Evolutionary conservation across 2,888 invertebrate genomes (phyloP).

Genomic region (Resseliella maxima): DNA sequence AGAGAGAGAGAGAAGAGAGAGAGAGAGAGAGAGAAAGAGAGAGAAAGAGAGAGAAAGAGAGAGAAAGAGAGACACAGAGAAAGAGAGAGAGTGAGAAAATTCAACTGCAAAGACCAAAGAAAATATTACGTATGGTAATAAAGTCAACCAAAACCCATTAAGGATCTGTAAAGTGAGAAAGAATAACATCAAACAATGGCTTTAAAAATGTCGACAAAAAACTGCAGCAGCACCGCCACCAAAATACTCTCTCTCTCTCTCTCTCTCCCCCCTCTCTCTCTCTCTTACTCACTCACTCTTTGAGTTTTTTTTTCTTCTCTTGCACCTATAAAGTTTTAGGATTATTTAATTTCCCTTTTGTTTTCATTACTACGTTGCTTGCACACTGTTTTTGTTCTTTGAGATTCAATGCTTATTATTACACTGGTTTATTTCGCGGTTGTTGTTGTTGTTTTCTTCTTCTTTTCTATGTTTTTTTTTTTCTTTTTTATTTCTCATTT

Average conservation of each 20-base stretch:
- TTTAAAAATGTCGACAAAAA: not conserved
- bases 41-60: too few relatives aligned
- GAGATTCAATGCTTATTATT: not conserved
- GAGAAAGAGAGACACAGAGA: not conserved
- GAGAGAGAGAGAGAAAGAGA: not conserved
- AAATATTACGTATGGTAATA: slow-evolving; percentile 44
- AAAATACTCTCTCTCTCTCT: not conserved
- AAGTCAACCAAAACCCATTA: slow-evolving; percentile 51
- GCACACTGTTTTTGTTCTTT: too few relatives aligned
- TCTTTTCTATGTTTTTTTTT: not conserved
- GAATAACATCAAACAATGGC: slow-evolving; percentile 50
- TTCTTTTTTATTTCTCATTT: not conserved
- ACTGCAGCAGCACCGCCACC: not conserved
- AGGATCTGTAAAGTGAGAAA: slow-evolving; percentile 48
- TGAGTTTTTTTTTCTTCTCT: not conserved
- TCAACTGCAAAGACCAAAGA: slow-evolving; percentile 17
- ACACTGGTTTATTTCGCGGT: not conserved
- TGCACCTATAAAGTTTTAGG: slow-evolving; percentile 47
- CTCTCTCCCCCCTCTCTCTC: not conserved
- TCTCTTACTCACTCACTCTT: not conserved
- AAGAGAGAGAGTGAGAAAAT: not conserved
- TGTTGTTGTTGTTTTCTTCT: not conserved
- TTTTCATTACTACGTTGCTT: slow-evolving; percentile 8
- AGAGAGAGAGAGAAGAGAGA: not conserved
- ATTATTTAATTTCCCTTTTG: slow-evolving; percentile 46